phyloP scores from a whole-genome alignment of 1,140 invertebrate species.

The Pinna nobilis region DNA sequence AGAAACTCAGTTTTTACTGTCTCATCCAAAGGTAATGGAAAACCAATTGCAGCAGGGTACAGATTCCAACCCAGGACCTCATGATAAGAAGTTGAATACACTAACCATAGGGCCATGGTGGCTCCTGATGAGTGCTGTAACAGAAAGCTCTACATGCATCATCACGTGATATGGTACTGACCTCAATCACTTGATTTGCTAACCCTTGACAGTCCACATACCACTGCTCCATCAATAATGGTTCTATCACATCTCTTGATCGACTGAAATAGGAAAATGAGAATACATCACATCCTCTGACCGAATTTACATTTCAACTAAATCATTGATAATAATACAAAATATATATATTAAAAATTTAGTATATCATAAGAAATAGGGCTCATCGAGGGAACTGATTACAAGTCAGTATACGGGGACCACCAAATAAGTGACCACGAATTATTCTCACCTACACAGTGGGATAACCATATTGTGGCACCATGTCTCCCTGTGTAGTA shows the following conservation, averaged over 20 bases:
- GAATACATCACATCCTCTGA: neutral
- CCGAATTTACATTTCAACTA: neutral
- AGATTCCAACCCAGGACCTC: no score
- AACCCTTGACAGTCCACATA: conserved; percentile 80
- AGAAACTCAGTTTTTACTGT: no score
- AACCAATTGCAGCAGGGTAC: neutral
- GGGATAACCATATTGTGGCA: conserved; percentile 97
- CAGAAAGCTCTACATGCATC: no score
- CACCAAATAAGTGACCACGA: no score
- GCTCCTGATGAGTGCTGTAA: no score
- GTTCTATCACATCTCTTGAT: conserved; percentile 98
- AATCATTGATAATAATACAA: neutral
- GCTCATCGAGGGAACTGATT: no score
- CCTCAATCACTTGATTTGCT: conserved; percentile 77
- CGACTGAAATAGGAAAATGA: conserved; percentile 77
- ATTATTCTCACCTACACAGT: conserved; percentile 83
- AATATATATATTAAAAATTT: no score
- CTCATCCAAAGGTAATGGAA: no score
- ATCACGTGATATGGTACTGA: no score
- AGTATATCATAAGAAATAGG: no score
- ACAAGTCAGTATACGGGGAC: no score
- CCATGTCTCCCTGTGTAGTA: conserved; percentile 87
- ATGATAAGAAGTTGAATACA: no score
- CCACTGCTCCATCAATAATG: conserved; percentile 98
- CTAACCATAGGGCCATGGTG: neutral